phyloP scores from a whole-genome alignment of 2,888 invertebrate genomes.

The Mycogona germanica region DNA sequence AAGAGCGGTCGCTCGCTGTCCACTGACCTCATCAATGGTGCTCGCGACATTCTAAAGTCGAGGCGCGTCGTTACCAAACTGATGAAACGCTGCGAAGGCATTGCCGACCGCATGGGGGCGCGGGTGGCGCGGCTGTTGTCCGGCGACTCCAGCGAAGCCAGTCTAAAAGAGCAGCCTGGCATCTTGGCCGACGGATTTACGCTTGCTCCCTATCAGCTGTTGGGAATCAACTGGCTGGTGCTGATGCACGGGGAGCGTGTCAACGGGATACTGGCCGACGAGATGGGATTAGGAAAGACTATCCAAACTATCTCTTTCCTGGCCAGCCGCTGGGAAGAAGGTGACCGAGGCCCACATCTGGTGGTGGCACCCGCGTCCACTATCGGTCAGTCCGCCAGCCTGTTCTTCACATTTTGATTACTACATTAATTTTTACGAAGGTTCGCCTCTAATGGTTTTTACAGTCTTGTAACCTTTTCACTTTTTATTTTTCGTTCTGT shows the following conservation, averaged over 20 bases:
- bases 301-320: conserved; percentile 88
- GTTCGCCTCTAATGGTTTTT: not conserved
- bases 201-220: conserved; percentile 72
- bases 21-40: conserved; percentile 65
- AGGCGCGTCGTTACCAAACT: conserved; percentile 62
- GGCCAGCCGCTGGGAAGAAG: conserved; percentile 72
- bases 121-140: conserved; percentile 48
- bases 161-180: conserved; percentile 57
- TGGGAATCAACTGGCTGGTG: conserved; percentile 85
- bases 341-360: conserved; percentile 61
- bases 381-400: conserved; percentile 46
- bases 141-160: conserved; percentile 23
- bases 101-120: conserved; percentile 64
- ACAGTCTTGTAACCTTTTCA: not conserved
- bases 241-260: conserved; percentile 78
- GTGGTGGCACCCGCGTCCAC: conserved; percentile 96
- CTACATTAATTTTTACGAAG: conserved; percentile 12
- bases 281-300: conserved; percentile 94
- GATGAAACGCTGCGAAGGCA: conserved; percentile 71
- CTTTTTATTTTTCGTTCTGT: too few species aligned
- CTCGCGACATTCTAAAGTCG: conserved; percentile 46
- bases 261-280: conserved; percentile 91
- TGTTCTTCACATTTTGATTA: too few species aligned
- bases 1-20: conserved; percentile 54
- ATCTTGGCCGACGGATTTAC: conserved; percentile 53